phyloP scores from a whole-genome alignment of 2,888 invertebrate species.

The Acanthoscelides obtectus region DNA sequence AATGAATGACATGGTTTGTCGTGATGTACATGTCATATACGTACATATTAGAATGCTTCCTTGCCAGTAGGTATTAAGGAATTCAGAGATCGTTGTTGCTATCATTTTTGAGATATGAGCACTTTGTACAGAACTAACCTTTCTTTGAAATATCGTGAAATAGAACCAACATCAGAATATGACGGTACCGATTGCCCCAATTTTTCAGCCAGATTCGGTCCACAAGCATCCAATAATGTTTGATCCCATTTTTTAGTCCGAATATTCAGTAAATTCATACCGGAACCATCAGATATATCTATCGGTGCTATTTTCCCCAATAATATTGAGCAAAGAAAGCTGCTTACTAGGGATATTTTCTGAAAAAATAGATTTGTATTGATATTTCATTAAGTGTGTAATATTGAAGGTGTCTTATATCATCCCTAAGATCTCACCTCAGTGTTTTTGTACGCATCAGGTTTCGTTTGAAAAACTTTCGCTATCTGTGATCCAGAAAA shows the following conservation, averaged over 20 bases:
- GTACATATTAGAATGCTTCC: no score
- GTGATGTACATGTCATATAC: no score
- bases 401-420: background rate
- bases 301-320: constrained; percentile 85
- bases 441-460: constrained; percentile 67
- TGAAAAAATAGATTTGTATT: constrained; percentile 41
- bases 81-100: no score
- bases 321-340: constrained; percentile 85
- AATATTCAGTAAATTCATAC: constrained; percentile 93
- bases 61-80: no score
- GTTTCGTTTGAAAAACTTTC: constrained; percentile 71
- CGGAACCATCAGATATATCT: constrained; percentile 89
- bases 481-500: constrained; percentile 94
- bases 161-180: constrained; percentile 62
- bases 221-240: constrained; percentile 70
- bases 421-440: constrained; percentile 50
- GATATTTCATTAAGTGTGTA: no score
- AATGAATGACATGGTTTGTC: no score
- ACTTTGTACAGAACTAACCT: background rate
- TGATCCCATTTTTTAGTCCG: constrained; percentile 71
- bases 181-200: constrained; percentile 73
- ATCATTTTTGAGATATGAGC: no score
- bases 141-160: constrained; percentile 77
- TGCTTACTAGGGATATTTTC: constrained; percentile 90
- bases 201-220: constrained; percentile 66